Conservation (phyloP, 2,797 vertebrate species). For the Sparidentex hasta region DNA sequence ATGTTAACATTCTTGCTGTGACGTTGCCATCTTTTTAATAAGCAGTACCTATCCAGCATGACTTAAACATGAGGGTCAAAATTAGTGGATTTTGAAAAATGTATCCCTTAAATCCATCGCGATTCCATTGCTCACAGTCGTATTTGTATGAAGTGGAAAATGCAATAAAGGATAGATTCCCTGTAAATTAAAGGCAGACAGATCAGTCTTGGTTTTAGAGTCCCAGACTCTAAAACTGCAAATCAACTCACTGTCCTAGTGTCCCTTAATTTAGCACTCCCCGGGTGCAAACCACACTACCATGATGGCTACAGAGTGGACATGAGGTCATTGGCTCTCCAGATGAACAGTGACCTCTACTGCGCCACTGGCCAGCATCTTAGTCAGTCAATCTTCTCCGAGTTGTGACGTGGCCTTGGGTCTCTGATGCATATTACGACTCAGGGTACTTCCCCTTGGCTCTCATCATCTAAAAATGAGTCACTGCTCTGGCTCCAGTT, state of each 20-base stretch:
- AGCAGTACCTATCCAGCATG: not conserved
- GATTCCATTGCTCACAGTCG: not conserved
- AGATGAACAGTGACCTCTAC: slow-evolving; percentile 58
- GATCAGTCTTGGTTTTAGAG: slow-evolving; percentile 3
- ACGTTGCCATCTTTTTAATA: slow-evolving; percentile 2
- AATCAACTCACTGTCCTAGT: slow-evolving; percentile 41
- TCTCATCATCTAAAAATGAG: slow-evolving; percentile 70
- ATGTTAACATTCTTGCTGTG: not conserved
- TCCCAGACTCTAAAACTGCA: slow-evolving; percentile 16
- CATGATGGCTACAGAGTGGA: slow-evolving; percentile 55
- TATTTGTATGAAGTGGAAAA: slow-evolving; percentile 12
- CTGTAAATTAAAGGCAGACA: slow-evolving; percentile 11
- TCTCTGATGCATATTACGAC: slow-evolving; percentile 73
- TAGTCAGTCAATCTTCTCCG: slow-evolving; percentile 64
- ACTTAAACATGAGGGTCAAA: slow-evolving; percentile 5
- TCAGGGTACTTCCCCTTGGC: slow-evolving; percentile 47
- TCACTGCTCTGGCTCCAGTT: slow-evolving; percentile 63
- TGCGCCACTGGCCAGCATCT: slow-evolving; percentile 63
- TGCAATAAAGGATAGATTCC: not conserved
- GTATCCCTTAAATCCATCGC: not conserved
- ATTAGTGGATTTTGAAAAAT: not conserved
- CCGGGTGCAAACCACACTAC: slow-evolving; percentile 17
- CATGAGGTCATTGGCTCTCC: slow-evolving; percentile 68
- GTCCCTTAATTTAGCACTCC: slow-evolving; percentile 46
- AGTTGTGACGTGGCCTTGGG: slow-evolving; percentile 57